phyloP scores from a whole-genome alignment of 30 jellyfish, hydroid and myxozoan species.

The Mastigias papua region DNA sequence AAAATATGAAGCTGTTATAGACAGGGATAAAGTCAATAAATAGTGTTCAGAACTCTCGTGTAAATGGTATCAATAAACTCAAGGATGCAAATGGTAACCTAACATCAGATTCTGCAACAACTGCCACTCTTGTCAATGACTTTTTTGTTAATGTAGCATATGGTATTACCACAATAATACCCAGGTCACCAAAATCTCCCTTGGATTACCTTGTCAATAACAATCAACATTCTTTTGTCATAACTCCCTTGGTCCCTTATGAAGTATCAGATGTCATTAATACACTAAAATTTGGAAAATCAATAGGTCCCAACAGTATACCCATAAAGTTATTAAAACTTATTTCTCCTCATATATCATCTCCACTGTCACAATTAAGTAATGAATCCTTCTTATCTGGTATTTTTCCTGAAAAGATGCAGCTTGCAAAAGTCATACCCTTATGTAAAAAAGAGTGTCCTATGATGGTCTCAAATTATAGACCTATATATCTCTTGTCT shows the following conservation, averaged over 20 bases:
- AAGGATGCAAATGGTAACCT: constrained; percentile 63
- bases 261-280: constrained; percentile 51
- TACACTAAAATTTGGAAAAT: constrained; percentile 61
- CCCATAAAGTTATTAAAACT: constrained; percentile 54
- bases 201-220: not conserved
- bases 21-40: constrained; percentile 9
- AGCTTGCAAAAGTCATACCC: constrained; percentile 64
- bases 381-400: constrained; percentile 67
- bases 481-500: constrained; percentile 64
- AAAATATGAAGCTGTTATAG: constrained; percentile 44
- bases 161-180: constrained; percentile 11
- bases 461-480: constrained; percentile 29
- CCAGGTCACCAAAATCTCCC: constrained; percentile 38
- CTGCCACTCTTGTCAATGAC: constrained; percentile 2
- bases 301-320: constrained; percentile 67
- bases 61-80: constrained; percentile 50
- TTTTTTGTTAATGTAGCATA: constrained; percentile 25
- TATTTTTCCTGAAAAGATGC: constrained; percentile 44
- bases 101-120: constrained; percentile 6
- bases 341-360: constrained; percentile 39
- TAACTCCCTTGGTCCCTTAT: constrained; percentile 14
- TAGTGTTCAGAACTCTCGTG: constrained; percentile 34
- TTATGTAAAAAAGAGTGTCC: constrained; percentile 45
- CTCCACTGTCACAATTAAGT: constrained; percentile 43
- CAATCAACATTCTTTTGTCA: not conserved